Base-by-base conservation (phyloP, 30 jellyfish, hydroid and myxozoan species). In the Aurelia aurita complex sp. Pacific region DNA sequence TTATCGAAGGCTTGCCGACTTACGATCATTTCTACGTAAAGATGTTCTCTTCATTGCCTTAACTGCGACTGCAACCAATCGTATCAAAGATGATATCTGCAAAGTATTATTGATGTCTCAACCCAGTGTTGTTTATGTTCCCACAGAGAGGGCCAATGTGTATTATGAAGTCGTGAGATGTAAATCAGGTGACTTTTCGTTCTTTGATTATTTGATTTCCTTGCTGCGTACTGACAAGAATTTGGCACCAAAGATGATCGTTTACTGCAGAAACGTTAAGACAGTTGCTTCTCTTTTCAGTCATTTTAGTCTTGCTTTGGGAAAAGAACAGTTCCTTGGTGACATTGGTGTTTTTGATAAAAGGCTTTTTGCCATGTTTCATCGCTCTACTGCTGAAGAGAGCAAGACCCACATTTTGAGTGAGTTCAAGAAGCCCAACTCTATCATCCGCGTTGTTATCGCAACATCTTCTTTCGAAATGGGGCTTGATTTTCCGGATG, bases 11-110 rank as follows among this genome's bases (percentile, higher is more conserved):
- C 11, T 64, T 14, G 53, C 57, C 23, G 59, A 69, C 12, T 6
- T 69, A 18, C 23, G 57, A 35, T 18, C 79, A 13, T 13, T 34
- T 13, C 79, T 69, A 18, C 53, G 43, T 4, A 23, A 69, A 69
- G 79, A 69, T 69, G 79, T 34, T 13, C 35, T 4, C 12, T 69
- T 69, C 35, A n/a, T 69, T 13, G 57, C 79, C 9, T n/a, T 69
- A 43, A 69, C 79, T 13, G 79, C 79, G 5, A 69, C 79, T 13
- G 79, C 79, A 13, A 69, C 79, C 9, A 35, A 35, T 23, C 74
- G 74, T 7, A 64, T 64, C 7, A 69, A 69, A 69, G 57, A 69
- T 69, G 53, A 35, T 18, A 35, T 69, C 35, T 13, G 79, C 35
- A 18, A 35, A n/a, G 9, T 7, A 7, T 69, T 69, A 57, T 69